Evolutionary conservation across 2,888 invertebrate species (phyloP).

Genomic region (Boloria euphrosyne): DNA sequence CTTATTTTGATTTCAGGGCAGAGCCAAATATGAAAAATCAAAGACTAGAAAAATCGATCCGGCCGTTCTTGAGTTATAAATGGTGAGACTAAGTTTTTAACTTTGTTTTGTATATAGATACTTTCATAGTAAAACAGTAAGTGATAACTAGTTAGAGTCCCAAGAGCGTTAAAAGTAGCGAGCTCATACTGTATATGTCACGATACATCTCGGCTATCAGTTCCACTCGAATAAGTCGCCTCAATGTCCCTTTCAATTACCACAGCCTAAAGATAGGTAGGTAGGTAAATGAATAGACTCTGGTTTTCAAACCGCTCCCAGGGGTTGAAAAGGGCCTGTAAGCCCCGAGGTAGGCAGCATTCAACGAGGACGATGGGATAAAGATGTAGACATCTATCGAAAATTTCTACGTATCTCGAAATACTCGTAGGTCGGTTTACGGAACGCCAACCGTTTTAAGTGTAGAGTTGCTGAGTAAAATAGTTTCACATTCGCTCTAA

Average conservation of each 20-base stretch:
- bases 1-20: too few species aligned
- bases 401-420: conserved; percentile 30
- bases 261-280: conserved; percentile 66
- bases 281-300: conserved; percentile 70
- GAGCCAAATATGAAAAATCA: too few species aligned
- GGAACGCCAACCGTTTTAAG: conserved; percentile 12
- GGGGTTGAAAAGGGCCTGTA: conserved; percentile 64
- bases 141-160: conserved; percentile 1
- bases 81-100: too few species aligned
- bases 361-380: conserved; percentile 71
- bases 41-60: too few species aligned
- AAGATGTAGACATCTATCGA: conserved; percentile 63
- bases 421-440: conserved; percentile 23
- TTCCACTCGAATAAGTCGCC: conserved; percentile 66
- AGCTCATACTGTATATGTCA: conserved; percentile 49
- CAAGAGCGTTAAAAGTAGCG: conserved; percentile 14
- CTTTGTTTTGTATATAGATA: neutral
- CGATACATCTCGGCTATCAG: conserved; percentile 63
- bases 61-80: too few species aligned
- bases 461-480: conserved; percentile 17
- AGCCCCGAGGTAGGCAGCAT: conserved; percentile 61
- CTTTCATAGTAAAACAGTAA: neutral
- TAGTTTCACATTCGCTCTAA: conserved; percentile 24
- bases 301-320: conserved; percentile 65
- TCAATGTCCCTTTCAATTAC: conserved; percentile 76